Evolutionary conservation across 1,140 invertebrate species (phyloP), one percentile per base, ranked within the genome.

Genomic region (Bursaphelenchus mucronatus): DNA sequence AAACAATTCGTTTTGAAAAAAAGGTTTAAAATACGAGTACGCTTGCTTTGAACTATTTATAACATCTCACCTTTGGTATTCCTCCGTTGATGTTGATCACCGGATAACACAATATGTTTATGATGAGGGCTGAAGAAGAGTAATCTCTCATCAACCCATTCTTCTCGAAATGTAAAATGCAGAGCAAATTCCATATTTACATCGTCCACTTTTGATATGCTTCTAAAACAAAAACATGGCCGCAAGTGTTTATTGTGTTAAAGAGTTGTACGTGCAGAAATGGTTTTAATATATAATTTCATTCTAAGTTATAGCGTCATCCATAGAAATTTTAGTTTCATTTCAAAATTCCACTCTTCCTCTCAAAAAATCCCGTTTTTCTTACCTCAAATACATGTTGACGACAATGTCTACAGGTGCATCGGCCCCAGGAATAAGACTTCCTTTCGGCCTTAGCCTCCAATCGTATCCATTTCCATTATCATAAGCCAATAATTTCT

Each of bases 121-220:
- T 72, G 57, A 2, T 40, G 63, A 15, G 19, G 45, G 15, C 75
- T 77, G 44, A 68, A 66, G 83, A 92, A 94, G 78, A 88, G 87
- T 51, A 95, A 86, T 77, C 92, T 84, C 81, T 93, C 90, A 83
- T 95, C 92, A 79, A 90, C 85, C 92, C 92, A 95, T 84, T 94
- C 90, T 84, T 94, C 91, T 82, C 92, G 87, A 85, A 95, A 94
- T 69, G 91, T 94, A 81, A 94, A 85, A 83, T 94, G 92, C 19
- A 83, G 81, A 46, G 75, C 39, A 50, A 73, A 76, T 63, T 83
- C 83, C 92, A 94, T 94, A 87, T 91, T 92, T 86, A 92, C 92
- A 89, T 94, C 91, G 86, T 93, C 90, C 86, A 94, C 94, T 90
- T 93, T 92, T 87, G 90, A 92, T 87, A 94, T 94, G 85, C 71